Evolutionary conservation across 2,797 vertebrate species (phyloP).

Genomic region (Takifugu rubripes): DNA sequence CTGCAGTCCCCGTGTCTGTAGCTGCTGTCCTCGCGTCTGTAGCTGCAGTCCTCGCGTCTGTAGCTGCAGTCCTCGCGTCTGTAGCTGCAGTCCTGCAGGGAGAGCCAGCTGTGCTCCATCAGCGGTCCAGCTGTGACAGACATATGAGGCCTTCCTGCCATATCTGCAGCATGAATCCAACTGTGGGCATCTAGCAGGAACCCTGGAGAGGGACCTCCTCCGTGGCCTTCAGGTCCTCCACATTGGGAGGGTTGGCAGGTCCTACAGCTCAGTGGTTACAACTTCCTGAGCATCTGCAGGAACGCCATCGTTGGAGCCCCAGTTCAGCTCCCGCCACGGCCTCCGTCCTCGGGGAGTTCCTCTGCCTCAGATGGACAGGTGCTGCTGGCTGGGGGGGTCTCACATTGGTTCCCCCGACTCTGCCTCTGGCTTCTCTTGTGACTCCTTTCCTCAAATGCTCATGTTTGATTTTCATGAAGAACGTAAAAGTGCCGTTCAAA

Average conservation of each 20-base stretch:
- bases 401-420: conserved; percentile 56
- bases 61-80: too few species aligned
- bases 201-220: too few species aligned
- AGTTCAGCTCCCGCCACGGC: conserved; percentile 37
- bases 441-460: conserved; percentile 41
- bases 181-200: too few species aligned
- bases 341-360: conserved; percentile 66
- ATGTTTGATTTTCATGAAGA: neutral
- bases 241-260: conserved; percentile 61
- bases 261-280: conserved; percentile 36
- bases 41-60: too few species aligned
- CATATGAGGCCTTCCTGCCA: too few species aligned
- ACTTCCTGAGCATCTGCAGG: conserved; percentile 44
- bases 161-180: too few species aligned
- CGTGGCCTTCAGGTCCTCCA: conserved; percentile 56
- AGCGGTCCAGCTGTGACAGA: too few species aligned
- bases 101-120: too few species aligned
- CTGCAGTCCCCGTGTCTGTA: too few species aligned
- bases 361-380: conserved; percentile 85
- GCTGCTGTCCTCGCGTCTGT: too few species aligned
- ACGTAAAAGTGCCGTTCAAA: conserved; percentile 4
- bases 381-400: conserved; percentile 79
- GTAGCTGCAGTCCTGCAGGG: too few species aligned
- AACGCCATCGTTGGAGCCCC: conserved; percentile 55
- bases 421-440: conserved; percentile 22